Base-by-base conservation (phyloP, 2,797 vertebrate genomes). In the Channallabes apus region DNA sequence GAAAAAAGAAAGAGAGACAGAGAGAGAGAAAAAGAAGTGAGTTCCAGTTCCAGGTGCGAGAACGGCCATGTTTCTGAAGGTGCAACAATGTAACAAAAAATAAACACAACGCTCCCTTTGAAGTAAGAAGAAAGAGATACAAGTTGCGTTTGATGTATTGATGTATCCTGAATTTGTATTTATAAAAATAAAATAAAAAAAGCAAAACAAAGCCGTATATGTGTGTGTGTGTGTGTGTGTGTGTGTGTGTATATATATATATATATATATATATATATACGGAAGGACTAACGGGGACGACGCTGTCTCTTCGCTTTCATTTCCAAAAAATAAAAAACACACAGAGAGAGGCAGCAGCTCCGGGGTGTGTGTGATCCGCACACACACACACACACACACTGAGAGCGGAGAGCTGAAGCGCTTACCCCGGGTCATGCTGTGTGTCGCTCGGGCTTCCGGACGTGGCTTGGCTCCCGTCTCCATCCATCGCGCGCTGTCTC, bases 361-460 rank as follows among this genome's bases (percentile, higher is more conserved):
- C 22, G 7, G 64, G 17, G n/a, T 6, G 24, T 6, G 46, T 46
- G 46, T n/a, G n/a, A 46, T 46, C 46, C 46, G 46, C 46, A 9
- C 46, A 0, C 41, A 90, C 91, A 90, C 91, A 88, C 88, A 93
- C 46, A 92, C 90, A 93, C 92, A 84, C 18, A 24, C 51, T 8
- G n/a, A 4, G 83, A 27, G 24, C 83, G 1, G 61, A 1, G 32
- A 32, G 8, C 64, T 46, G 1, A 15, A 2, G 27, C 9, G 95
- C 97, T 97, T 96, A 98, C 97, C 97, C 97, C 92, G 97, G 97
- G 96, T 98, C 97, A 96, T 98, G 97, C 93, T 97, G 97, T 91
- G 97, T 96, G 95, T 98, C 97, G 90, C 93, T 96, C 93, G 97
- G 95, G 96, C 96, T 97, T 94, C 96, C 96, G 93, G 97, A 96